These are phyloP conservation scores for Bhutanitis thaidina DNA, from an alignment of 2,888 invertebrate genomes.

Conservation along the genomic window DNA sequence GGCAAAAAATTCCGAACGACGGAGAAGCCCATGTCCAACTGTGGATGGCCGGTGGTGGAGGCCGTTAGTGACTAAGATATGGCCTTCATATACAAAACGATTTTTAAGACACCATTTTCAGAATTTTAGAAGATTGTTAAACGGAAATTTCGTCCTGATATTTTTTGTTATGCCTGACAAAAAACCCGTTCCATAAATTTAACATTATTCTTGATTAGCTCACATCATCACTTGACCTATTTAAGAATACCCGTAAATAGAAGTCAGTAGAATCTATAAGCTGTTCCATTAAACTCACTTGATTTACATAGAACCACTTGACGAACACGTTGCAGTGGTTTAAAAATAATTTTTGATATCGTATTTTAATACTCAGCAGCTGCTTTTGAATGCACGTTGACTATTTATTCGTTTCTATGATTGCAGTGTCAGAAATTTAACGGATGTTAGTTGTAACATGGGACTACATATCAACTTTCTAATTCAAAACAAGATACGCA, in stretches of 20 bases:
- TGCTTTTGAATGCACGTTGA: slow-evolving; percentile 1
- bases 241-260: slow-evolving; percentile 21
- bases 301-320: slow-evolving; percentile 24
- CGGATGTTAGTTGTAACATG: slow-evolving; percentile 18
- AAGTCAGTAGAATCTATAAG: slow-evolving; percentile 28
- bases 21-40: no score
- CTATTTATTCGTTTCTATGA: slow-evolving; percentile 11
- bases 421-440: slow-evolving; percentile 13
- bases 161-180: no score
- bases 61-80: no score
- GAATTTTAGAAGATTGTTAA: no score
- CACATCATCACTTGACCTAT: slow-evolving; percentile 38
- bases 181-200: no score
- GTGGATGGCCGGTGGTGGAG: no score
- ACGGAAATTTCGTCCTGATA: no score
- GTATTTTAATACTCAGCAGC: slow-evolving; percentile 16
- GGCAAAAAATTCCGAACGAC: no score
- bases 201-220: neutral
- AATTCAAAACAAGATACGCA: slow-evolving; percentile 32
- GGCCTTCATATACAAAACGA: no score
- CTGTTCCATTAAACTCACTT: slow-evolving; percentile 36
- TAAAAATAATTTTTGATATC: slow-evolving; percentile 15
- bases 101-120: no score
- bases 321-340: slow-evolving; percentile 18
- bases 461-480: slow-evolving; percentile 31